A percentile compares a stretch with the other conserved stretches of the same genome.
phyloP scores from a whole-genome alignment of 2,113 vertebrate species.

The Ptyas mucosa region DNA sequence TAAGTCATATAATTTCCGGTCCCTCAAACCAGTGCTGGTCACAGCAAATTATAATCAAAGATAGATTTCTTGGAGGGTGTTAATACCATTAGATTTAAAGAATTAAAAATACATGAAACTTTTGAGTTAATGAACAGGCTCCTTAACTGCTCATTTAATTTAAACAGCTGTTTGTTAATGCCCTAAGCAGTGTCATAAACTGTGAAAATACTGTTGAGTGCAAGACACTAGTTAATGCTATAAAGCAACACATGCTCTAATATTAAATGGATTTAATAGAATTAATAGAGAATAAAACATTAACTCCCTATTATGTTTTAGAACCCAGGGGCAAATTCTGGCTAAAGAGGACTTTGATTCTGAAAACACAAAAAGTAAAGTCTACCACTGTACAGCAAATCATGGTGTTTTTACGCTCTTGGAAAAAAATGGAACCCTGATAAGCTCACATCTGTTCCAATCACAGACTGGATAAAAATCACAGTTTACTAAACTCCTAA shows the following conservation, averaged over 20 bases:
- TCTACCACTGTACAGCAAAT: constrained; percentile 82
- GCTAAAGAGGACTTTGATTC: constrained; percentile 76
- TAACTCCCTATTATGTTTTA: constrained; percentile 83
- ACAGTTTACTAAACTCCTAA: constrained; percentile 86
- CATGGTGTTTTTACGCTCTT: constrained; percentile 81
- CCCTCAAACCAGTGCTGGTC: constrained; percentile 69
- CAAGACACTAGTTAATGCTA: constrained; percentile 87
- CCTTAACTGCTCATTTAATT: constrained; percentile 89
- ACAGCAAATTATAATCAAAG: constrained; percentile 80
- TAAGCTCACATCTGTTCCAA: constrained; percentile 87
- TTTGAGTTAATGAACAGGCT: constrained; percentile 88
- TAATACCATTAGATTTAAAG: constrained; percentile 83
- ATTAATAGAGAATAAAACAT: constrained; percentile 88
- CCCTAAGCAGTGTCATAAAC: constrained; percentile 88
- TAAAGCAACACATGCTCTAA: constrained; percentile 88
- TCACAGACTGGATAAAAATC: constrained; percentile 83
- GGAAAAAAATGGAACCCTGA: constrained; percentile 84
- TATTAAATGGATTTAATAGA: constrained; percentile 87
- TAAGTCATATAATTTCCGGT: constrained; percentile 61
- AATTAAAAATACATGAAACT: constrained; percentile 89
- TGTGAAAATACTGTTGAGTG: constrained; percentile 86
- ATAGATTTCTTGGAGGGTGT: constrained; percentile 80
- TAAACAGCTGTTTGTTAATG: constrained; percentile 90
- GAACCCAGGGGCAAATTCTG: constrained; percentile 83
- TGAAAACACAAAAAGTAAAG: constrained; percentile 79